phyloP scores from a whole-genome alignment of 2,797 vertebrate genomes.

The Acanthopagrus latus region DNA sequence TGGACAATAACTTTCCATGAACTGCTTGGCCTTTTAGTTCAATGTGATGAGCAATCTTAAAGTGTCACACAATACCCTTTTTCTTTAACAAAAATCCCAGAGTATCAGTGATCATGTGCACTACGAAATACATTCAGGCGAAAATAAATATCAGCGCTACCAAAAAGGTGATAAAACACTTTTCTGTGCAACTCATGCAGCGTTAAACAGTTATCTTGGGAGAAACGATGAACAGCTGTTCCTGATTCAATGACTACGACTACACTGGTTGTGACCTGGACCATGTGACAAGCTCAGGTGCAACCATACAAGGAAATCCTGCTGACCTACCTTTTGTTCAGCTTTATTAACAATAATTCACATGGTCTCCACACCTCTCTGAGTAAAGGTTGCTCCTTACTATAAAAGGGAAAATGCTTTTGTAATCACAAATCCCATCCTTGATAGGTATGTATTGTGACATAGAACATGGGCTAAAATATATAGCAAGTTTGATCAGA shows the following conservation, averaged over 20 bases:
- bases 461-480: background rate
- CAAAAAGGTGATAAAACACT: background rate
- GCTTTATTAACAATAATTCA: slow-evolving; percentile 29
- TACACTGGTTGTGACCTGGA: slow-evolving; percentile 37
- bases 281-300: slow-evolving; percentile 19
- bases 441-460: background rate
- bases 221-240: slow-evolving; percentile 17
- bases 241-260: slow-evolving; percentile 27
- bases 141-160: slow-evolving; percentile 12
- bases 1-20: slow-evolving; percentile 27
- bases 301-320: slow-evolving; percentile 45
- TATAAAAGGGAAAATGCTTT: slow-evolving; percentile 5
- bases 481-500: slow-evolving; percentile 3
- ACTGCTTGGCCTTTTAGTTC: slow-evolving; percentile 17
- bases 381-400: slow-evolving; percentile 2
- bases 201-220: background rate
- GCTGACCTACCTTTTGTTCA: slow-evolving; percentile 18
- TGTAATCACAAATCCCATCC: slow-evolving; percentile 24
- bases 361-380: background rate
- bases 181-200: background rate
- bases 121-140: background rate
- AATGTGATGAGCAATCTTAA: slow-evolving; percentile 14
- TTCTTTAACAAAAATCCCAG: background rate
- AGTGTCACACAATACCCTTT: background rate
- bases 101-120: background rate